Conservation (phyloP, 2,797 vertebrate genomes). For the Cyclura pinguis region DNA sequence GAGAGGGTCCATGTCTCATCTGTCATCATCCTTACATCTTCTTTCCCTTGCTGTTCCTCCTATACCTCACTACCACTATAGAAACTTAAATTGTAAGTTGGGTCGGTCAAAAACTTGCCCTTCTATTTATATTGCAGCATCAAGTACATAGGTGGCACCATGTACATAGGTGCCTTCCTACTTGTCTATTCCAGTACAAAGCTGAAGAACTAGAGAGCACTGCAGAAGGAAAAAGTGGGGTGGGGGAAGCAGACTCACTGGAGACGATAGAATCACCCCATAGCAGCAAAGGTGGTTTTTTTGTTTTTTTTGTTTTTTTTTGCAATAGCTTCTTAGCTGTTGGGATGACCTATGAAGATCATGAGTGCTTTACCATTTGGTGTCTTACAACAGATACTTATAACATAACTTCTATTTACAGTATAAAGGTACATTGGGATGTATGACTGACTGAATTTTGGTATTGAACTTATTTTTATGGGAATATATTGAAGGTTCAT, state of each 20-base stretch:
- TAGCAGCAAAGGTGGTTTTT: not conserved
- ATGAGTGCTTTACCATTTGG: not conserved
- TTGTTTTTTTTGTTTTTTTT: not conserved
- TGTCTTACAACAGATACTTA: not conserved
- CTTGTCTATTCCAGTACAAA: not conserved
- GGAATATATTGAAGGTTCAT: not conserved
- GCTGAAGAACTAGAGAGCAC: not conserved
- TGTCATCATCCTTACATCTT: not conserved
- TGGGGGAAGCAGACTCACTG: not conserved
- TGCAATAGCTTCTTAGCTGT: not conserved
- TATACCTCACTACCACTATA: not conserved
- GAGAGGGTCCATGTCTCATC: too few relatives aligned
- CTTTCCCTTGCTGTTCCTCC: not conserved
- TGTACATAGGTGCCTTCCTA: not conserved
- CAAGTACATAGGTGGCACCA: too few relatives aligned
- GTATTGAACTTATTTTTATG: constrained; percentile 2
- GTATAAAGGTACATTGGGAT: not conserved
- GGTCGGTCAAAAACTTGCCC: not conserved
- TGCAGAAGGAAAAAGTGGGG: too few relatives aligned
- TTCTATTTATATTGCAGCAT: not conserved
- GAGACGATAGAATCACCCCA: not conserved
- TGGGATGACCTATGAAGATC: not conserved
- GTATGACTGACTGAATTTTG: not conserved
- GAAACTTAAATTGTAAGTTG: not conserved
- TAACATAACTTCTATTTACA: not conserved